Percentiles rank a stretch among this genome's conserved stretches.
Conservation (phyloP, 2,797 vertebrate genomes). For the Clarias platycephalus region DNA sequence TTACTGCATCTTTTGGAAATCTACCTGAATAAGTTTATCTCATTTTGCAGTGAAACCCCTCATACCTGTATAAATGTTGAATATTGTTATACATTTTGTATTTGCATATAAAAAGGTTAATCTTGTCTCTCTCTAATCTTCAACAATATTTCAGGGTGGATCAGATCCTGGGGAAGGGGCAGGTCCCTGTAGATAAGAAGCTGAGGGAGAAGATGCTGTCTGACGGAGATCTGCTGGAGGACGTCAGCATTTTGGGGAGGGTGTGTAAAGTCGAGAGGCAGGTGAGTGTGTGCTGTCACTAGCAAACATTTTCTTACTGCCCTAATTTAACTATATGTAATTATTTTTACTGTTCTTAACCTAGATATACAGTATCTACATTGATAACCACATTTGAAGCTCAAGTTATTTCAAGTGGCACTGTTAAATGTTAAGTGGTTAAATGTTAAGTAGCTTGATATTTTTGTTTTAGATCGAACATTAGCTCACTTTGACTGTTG, state of each 20-base stretch:
- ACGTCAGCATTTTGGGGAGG: slow-evolving; percentile 94
- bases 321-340: background rate
- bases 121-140: background rate
- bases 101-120: background rate
- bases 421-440: background rate
- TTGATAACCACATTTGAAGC: background rate
- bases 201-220: slow-evolving; percentile 86
- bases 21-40: too few species aligned
- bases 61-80: background rate
- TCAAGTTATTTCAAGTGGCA: background rate
- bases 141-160: slow-evolving; percentile 79
- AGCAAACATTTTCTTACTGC: background rate
- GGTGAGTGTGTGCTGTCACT: slow-evolving; percentile 69
- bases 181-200: slow-evolving; percentile 91
- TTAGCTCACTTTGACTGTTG: background rate
- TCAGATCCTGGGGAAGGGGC: slow-evolving; percentile 96
- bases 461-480: background rate
- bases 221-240: slow-evolving; percentile 86
- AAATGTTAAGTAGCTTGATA: background rate
- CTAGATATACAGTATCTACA: background rate
- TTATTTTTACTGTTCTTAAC: background rate
- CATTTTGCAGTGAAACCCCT: too few species aligned
- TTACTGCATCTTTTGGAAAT: too few species aligned
- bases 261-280: slow-evolving; percentile 98
- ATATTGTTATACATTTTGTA: background rate